Evolutionary conservation across 1,140 invertebrate genomes (phyloP), one percentile per base, ranked within the genome.

Genomic region (Euborellia annulipes): DNA sequence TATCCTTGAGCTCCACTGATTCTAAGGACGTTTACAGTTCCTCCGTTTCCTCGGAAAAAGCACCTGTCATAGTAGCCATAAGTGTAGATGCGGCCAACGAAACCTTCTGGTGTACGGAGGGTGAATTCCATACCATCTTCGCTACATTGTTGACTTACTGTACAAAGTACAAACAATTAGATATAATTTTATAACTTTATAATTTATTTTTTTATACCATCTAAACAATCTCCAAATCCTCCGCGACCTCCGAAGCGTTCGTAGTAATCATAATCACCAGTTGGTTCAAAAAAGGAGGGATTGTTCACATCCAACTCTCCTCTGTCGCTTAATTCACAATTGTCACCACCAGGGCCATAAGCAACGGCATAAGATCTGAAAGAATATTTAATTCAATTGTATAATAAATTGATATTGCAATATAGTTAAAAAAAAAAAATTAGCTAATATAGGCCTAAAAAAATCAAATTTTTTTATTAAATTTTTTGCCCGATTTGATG

Each of bases 61-160:
- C 88, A 92, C 21, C 85, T 72, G 56, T 91, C 86, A 55, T 90
- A 93, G 62, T 79, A 90, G 1, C 87, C 87, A 54, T 91, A 87
- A 0, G 86, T 89, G 57, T 91, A 93, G 56, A 93, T 92, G 30
- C 87, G 67, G 1, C 88, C 87, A 48, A 82, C 73, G 58, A 92
- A 93, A 27, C 83, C 82, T 68, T 90, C 85, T 1, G 82, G 83
- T 1, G 87, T 86, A 40, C 82, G 69, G 14, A 92, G 64, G 2
- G 83, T 89, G 55, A 93, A 91, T 61, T 90, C 87, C 86, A 93
- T 92, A 1, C 87, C 88, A 61, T 90, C 85, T 65, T 89, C 84
- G 55, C 82, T 89, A 62, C 88, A 93, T 1, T 82, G 78, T 73
- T 92, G 87, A 45, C 79, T 83, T 23, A 93, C 88, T 90, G 55